A percentile compares a stretch with the other conserved stretches of the same genome.
Conservation (phyloP, 2,888 invertebrate genomes). For the Ormyrus pomaceus region DNA sequence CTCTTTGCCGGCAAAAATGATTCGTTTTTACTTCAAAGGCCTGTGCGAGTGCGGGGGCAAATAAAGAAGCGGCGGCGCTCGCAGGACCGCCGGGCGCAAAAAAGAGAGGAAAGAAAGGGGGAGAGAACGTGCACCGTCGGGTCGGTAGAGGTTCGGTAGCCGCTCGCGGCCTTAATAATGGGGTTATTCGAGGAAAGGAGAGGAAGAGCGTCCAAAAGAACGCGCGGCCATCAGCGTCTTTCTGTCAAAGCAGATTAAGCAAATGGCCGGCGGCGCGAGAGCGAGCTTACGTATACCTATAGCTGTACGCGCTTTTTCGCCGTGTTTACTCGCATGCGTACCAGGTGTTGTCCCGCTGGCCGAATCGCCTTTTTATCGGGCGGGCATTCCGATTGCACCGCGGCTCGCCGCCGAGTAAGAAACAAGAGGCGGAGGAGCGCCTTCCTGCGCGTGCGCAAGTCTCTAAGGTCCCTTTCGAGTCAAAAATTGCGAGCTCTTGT, state of each 20-base stretch:
- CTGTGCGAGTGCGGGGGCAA: slow-evolving; percentile 23
- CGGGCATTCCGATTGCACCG: slow-evolving; percentile 39
- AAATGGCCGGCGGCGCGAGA: slow-evolving; percentile 60
- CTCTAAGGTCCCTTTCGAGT: not conserved
- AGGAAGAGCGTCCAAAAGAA: not conserved
- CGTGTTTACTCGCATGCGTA: slow-evolving; percentile 46
- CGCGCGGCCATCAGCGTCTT: slow-evolving; percentile 62
- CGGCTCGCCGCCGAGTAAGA: slow-evolving; percentile 2
- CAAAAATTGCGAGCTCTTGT: slow-evolving; percentile 37
- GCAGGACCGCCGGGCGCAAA: slow-evolving; percentile 18
- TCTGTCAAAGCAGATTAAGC: slow-evolving; percentile 72
- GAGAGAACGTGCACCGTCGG: not conserved
- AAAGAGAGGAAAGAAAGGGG: not conserved
- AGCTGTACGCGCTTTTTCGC: slow-evolving; percentile 58
- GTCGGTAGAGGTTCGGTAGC: slow-evolving; percentile 20
- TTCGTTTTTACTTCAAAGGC: slow-evolving; percentile 52
- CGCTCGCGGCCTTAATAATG: slow-evolving; percentile 22
- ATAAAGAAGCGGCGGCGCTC: slow-evolving; percentile 43
- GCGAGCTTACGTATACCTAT: no score
- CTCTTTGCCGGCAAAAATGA: slow-evolving; percentile 31
- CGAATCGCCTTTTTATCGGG: slow-evolving; percentile 46
- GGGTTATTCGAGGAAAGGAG: slow-evolving; percentile 9
- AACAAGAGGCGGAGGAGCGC: not conserved
- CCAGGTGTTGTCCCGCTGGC: slow-evolving; percentile 40
- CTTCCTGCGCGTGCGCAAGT: not conserved